Evolutionary conservation across 2,797 vertebrate species (phyloP), one percentile per base, ranked within the genome.

Genomic region (Coracias cyanogaster): DNA sequence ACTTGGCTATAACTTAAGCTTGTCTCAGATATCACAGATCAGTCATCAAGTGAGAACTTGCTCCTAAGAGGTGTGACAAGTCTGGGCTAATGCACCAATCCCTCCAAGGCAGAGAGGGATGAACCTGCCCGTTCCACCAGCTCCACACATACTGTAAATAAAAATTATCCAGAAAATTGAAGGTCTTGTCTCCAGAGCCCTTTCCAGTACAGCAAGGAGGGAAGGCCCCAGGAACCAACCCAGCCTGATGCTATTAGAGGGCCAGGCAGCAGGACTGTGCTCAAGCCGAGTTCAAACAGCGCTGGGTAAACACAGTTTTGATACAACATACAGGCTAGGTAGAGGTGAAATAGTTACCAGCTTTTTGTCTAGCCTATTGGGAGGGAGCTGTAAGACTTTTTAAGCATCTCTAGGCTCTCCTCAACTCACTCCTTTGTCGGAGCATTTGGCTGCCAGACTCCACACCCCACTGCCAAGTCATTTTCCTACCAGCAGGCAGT

Each of bases 81-180:
- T 55, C 60, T 80, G 81, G 71, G 62, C 82, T 66, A 37, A 72
- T 64, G 46, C 41, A 73, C 21, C 15, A 22, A 57, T 22, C 25
- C 69, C 77, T 86, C 88, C 51, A 81, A 81, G 92, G 80, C 73
- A 95, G 49, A 82, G 55, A 60, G 26, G 12, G 52, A 12, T 91
- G 35, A 84, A 89, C 64, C 25, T 90, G 77, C 67, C 89, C 73
- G 73, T 64, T 94, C 66, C 28, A 94, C 80, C 83, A 79, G 90
- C 43, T 86, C 70, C 55, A 65, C 48, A 28, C 10, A 45, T 3
- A 39, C 71, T n/a, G 29, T 60, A 85, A 96, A 89, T 51, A 94
- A 65, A 71, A 93, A 77, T 82, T 79, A 91, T 15, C 80, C 51
- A 70, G 22, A 22, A 78, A 82, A 76, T 65, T 67, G 64, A 58